These are phyloP conservation scores for Isotomurus palustris DNA, from an alignment of 2,888 invertebrate genomes.

Conservation along the genomic window DNA sequence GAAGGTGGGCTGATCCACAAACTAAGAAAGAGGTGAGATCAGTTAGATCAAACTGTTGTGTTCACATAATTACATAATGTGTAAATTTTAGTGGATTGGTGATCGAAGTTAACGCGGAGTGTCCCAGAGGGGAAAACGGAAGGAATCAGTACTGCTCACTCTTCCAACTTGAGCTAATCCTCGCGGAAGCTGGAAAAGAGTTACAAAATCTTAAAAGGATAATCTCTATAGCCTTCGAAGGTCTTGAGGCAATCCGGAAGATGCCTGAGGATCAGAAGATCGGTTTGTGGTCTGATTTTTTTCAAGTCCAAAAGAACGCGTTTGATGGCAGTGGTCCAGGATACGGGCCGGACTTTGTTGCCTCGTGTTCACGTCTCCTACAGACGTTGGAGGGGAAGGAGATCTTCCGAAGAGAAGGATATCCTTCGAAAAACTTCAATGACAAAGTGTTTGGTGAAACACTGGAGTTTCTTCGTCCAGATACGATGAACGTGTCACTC, in stretches of 20 bases:
- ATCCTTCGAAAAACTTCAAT: neutral
- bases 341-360: neutral
- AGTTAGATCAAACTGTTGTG: neutral
- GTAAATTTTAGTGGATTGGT: neutral
- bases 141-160: slow-evolving; percentile 2
- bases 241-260: neutral
- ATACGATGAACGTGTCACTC: neutral
- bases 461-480: neutral
- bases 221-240: neutral
- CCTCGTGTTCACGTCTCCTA: neutral
- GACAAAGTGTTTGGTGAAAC: neutral
- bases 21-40: neutral
- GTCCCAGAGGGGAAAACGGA: neutral
- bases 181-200: neutral
- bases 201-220: neutral
- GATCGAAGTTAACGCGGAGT: neutral
- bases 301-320: neutral
- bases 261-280: neutral
- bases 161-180: neutral
- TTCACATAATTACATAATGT: neutral
- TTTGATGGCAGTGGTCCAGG: neutral
- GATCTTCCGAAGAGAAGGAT: neutral
- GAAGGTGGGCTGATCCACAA: neutral
- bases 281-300: neutral
- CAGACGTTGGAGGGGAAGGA: neutral